phyloP scores from a whole-genome alignment of 2,113 vertebrate species.

The Connochaetes taurinus region DNA sequence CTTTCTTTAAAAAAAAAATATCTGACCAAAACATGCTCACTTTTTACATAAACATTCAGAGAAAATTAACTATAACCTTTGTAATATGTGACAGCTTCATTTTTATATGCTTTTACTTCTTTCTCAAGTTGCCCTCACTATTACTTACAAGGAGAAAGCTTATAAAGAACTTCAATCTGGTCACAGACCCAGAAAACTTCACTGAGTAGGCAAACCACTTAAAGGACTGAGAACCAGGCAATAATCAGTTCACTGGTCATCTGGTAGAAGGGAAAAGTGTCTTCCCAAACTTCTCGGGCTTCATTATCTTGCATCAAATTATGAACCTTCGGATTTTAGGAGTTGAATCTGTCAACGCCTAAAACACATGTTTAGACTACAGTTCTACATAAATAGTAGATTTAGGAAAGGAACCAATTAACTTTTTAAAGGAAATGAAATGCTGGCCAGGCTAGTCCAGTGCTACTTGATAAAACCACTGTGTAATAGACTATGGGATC shows the following conservation, averaged over 20 bases:
- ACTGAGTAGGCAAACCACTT: not conserved
- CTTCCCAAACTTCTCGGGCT: not conserved
- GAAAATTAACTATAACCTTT: not conserved
- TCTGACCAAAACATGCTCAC: not conserved
- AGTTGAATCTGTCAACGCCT: not conserved
- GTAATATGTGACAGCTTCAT: not conserved
- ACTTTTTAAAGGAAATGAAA: constrained; percentile 44
- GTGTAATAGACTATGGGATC: constrained; percentile 31
- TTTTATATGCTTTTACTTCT: not conserved
- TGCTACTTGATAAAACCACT: constrained; percentile 40
- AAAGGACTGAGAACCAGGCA: not conserved
- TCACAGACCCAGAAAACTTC: not conserved
- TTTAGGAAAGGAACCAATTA: constrained; percentile 35
- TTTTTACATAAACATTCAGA: not conserved
- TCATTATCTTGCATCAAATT: not conserved
- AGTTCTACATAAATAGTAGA: not conserved
- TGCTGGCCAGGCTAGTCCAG: constrained; percentile 2
- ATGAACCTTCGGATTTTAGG: not conserved
- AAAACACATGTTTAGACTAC: not conserved
- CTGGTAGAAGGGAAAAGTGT: not conserved
- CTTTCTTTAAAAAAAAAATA: not conserved
- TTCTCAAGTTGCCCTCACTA: not conserved
- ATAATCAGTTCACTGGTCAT: not conserved
- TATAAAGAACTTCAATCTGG: not conserved
- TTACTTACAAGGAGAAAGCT: not conserved